A percentile compares a stretch with the other conserved stretches of the same genome.
Conservation (phyloP, 2,888 invertebrate genomes). For the Apamea crenata region DNA sequence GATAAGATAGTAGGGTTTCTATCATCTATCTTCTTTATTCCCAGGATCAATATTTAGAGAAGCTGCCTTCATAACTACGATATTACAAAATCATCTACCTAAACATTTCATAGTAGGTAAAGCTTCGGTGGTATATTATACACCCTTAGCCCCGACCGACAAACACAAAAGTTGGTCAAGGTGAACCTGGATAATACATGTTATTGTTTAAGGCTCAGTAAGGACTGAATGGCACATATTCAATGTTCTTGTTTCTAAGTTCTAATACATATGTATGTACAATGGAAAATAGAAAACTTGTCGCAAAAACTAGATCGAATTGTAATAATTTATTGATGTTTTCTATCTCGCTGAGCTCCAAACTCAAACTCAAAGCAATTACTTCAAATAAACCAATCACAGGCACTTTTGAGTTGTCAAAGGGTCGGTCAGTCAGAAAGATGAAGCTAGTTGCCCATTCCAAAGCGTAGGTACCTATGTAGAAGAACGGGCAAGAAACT, state of each 20-base stretch:
- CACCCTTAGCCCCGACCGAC: conserved; percentile 4
- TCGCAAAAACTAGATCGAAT: not conserved
- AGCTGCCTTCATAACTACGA: not conserved
- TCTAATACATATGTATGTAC: no score
- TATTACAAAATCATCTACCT: not conserved
- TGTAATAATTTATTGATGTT: not conserved
- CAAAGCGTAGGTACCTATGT: no score
- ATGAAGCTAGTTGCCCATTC: no score
- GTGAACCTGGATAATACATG: conserved; percentile 29
- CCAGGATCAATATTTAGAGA: not conserved
- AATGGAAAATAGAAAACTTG: no score
- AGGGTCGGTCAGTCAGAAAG: no score
- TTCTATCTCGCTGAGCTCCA: not conserved
- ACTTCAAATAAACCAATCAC: no score
- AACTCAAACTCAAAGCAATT: no score
- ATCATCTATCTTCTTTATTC: not conserved
- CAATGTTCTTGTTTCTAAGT: conserved; percentile 1
- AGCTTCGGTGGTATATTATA: not conserved
- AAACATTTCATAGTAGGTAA: not conserved
- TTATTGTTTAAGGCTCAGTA: conserved; percentile 12
- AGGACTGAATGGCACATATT: not conserved
- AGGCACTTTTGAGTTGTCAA: no score
- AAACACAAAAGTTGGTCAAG: conserved; percentile 36
- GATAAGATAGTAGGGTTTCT: no score
- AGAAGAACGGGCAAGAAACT: no score